These are phyloP conservation scores for Dasypogon diadema DNA, from an alignment of 2,888 invertebrate genomes.

Conservation along the genomic window DNA sequence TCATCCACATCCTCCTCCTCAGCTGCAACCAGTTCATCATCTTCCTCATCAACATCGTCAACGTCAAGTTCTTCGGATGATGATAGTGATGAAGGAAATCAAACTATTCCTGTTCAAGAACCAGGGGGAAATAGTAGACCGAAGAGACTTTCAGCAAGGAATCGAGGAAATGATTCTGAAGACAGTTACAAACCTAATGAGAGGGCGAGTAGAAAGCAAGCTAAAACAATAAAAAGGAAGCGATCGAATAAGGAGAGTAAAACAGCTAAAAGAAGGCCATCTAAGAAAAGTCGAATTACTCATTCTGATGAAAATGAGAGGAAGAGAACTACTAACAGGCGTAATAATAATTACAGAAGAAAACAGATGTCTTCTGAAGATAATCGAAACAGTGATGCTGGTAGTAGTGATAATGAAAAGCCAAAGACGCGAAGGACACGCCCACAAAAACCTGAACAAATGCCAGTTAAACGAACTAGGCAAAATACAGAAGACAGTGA, in stretches of 20 bases:
- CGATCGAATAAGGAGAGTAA: constrained; percentile 55
- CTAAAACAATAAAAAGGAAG: constrained; percentile 59
- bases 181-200: constrained; percentile 71
- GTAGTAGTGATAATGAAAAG: constrained; percentile 58
- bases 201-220: constrained; percentile 54
- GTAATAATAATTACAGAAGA: constrained; percentile 41
- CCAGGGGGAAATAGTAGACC: constrained; percentile 57
- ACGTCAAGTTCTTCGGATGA: constrained; percentile 37
- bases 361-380: constrained; percentile 56
- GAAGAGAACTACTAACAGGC: constrained; percentile 44
- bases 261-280: constrained; percentile 46
- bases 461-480: background rate
- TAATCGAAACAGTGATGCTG: constrained; percentile 52
- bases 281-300: constrained; percentile 42
- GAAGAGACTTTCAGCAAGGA: constrained; percentile 51
- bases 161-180: constrained; percentile 70
- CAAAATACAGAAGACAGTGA: constrained; percentile 48
- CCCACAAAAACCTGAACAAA: constrained; percentile 7
- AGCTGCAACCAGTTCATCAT: background rate
- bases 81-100: constrained; percentile 57
- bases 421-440: constrained; percentile 29
- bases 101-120: constrained; percentile 55
- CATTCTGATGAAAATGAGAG: constrained; percentile 52
- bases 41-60: constrained; percentile 17
- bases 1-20: constrained; percentile 14